A percentile compares a stretch with the other conserved stretches of the same genome.
Evolutionary conservation across 2,113 vertebrate genomes (phyloP).

Genomic region (Isurus oxyrinchus): DNA sequence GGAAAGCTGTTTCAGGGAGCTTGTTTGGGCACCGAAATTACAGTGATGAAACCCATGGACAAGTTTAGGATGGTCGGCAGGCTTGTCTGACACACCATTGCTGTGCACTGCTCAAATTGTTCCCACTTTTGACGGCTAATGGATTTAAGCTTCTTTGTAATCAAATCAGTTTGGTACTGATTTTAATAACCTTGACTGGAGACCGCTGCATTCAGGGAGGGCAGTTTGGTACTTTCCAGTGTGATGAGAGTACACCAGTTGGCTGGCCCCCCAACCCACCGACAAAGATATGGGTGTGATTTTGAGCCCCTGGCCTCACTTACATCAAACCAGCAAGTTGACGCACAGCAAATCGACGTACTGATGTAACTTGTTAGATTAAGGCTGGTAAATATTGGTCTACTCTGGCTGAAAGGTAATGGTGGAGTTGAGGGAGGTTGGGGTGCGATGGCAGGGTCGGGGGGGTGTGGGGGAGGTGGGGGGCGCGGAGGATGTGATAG

Average conservation of each 20-base stretch:
- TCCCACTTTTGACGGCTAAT: neutral
- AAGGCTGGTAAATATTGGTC: neutral
- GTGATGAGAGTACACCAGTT: neutral
- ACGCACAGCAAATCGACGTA: neutral
- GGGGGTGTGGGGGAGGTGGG: too few species aligned
- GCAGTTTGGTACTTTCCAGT: neutral
- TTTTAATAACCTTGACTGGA: neutral
- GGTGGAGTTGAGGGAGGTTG: too few species aligned
- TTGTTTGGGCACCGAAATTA: neutral
- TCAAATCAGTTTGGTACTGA: neutral
- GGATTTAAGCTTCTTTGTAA: neutral
- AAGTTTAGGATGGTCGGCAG: neutral
- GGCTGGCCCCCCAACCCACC: neutral
- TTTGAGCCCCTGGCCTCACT: neutral
- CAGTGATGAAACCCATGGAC: neutral
- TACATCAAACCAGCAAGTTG: neutral
- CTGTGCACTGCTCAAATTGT: neutral
- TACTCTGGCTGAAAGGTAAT: neutral
- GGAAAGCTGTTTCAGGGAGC: neutral
- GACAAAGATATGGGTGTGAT: neutral
- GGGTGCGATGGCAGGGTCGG: neutral
- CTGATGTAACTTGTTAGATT: neutral
- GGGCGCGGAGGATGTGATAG: neutral
- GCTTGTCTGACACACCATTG: neutral
- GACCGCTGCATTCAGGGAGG: neutral